Evolutionary conservation across 2,888 invertebrate genomes (phyloP).

Genomic region (Julus scandinavius): DNA sequence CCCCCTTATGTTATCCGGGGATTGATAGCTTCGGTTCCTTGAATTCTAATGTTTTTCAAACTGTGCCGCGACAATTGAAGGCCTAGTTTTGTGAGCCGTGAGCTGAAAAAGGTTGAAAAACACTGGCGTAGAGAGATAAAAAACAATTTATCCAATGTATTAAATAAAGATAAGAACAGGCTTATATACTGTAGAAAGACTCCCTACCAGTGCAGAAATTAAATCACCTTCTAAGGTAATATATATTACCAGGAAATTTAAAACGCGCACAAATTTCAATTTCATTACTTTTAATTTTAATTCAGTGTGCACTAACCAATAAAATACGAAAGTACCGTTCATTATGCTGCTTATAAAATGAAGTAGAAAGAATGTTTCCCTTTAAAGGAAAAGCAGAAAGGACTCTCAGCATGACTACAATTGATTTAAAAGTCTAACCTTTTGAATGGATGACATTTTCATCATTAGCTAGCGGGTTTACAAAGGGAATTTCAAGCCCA

Average conservation of each 20-base stretch:
- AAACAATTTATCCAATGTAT: no score
- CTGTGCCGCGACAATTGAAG: no score
- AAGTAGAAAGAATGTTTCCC: background rate
- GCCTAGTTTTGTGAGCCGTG: no score
- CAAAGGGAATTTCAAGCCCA: background rate
- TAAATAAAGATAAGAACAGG: no score
- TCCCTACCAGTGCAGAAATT: no score
- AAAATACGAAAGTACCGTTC: background rate
- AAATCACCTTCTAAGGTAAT: background rate
- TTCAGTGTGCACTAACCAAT: background rate
- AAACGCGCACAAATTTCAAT: background rate
- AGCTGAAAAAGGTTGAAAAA: no score
- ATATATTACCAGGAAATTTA: background rate
- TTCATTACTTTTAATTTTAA: background rate
- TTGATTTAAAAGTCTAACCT: conserved; percentile 20
- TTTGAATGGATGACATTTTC: conserved; percentile 33
- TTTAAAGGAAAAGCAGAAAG: background rate
- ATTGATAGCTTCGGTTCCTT: no score
- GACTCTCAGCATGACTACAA: conserved; percentile 5
- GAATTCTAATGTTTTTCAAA: no score
- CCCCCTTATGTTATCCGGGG: no score
- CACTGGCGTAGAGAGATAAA: no score
- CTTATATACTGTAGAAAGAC: no score
- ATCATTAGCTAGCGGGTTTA: conserved; percentile 14
- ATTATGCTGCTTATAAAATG: background rate